Conservation (phyloP, 1,140 invertebrate genomes). For the Eriocheir sinensis region DNA sequence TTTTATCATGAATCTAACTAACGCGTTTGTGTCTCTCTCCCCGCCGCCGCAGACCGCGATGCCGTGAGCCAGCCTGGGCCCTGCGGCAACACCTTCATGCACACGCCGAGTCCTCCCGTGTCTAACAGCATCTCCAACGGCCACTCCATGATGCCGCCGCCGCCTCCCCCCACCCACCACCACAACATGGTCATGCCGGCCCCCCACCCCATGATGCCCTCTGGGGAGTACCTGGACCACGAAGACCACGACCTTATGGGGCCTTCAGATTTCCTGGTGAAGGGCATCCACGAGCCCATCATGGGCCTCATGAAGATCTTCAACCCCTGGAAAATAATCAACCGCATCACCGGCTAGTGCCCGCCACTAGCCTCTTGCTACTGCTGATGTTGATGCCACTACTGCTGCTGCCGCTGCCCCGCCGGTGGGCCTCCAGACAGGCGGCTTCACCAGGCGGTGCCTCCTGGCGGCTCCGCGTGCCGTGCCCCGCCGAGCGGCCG, state of each 20-base stretch:
- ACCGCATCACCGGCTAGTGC: conserved; percentile 68
- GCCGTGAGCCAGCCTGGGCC: conserved; percentile 20
- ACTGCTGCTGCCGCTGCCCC: not conserved
- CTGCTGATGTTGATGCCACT: not conserved
- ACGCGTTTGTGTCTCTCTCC: too few species aligned
- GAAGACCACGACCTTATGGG: conserved; percentile 69
- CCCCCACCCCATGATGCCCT: conserved; percentile 60
- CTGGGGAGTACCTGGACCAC: conserved; percentile 56
- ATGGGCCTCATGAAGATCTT: conserved; percentile 78
- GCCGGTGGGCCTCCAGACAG: not conserved
- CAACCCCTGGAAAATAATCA: conserved; percentile 79
- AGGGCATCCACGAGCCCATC: conserved; percentile 78
- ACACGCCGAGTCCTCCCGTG: conserved; percentile 56
- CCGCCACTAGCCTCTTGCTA: not conserved
- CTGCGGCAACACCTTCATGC: conserved; percentile 62
- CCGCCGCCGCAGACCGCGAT: conserved; percentile 33
- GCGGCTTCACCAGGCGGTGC: not conserved
- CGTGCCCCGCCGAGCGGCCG: not conserved
- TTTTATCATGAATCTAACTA: too few species aligned
- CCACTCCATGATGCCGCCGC: conserved; percentile 64
- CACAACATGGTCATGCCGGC: conserved; percentile 61
- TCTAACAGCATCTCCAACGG: conserved; percentile 70
- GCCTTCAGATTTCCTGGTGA: conserved; percentile 68
- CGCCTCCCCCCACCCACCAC: conserved; percentile 52
- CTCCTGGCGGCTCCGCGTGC: not conserved